These are phyloP conservation scores for Cisticola juncidis DNA, from an alignment of 2,113 vertebrate genomes.

Conservation along the genomic window DNA sequence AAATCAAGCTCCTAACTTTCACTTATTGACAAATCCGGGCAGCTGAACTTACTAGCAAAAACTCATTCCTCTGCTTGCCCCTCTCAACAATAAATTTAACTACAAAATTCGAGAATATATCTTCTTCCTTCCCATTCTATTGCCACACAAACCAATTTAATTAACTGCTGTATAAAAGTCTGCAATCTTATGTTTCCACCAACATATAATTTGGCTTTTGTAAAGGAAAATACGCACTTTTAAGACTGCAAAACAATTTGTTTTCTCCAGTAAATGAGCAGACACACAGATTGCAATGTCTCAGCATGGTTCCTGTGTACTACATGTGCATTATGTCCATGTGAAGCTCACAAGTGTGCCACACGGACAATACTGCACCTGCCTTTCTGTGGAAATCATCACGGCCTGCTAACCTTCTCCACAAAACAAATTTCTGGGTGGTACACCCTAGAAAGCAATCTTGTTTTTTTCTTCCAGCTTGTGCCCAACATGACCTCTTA, in stretches of 20 bases:
- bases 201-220: not conserved
- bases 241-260: not conserved
- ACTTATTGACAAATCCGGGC: not conserved
- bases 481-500: constrained; percentile 63
- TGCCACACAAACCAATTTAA: not conserved
- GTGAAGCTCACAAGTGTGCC: constrained; percentile 74
- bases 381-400: constrained; percentile 64
- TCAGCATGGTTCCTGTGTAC: constrained; percentile 63
- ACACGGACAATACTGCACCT: constrained; percentile 67
- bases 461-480: constrained; percentile 63
- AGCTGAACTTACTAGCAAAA: not conserved
- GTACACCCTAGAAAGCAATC: constrained; percentile 56
- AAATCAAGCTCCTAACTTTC: not conserved
- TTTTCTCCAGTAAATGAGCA: constrained; percentile 47
- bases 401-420: constrained; percentile 29
- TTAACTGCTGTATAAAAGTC: not conserved
- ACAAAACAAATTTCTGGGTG: constrained; percentile 66
- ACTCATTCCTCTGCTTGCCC: not conserved
- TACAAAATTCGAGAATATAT: not conserved
- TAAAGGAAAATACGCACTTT: not conserved
- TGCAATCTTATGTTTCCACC: not conserved
- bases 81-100: not conserved
- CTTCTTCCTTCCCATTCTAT: not conserved
- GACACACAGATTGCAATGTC: constrained; percentile 24
- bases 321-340: constrained; percentile 58